Evolutionary conservation across 2,888 invertebrate species (phyloP), one percentile per base, ranked within the genome.

Genomic region (Folsomia manolachei): DNA sequence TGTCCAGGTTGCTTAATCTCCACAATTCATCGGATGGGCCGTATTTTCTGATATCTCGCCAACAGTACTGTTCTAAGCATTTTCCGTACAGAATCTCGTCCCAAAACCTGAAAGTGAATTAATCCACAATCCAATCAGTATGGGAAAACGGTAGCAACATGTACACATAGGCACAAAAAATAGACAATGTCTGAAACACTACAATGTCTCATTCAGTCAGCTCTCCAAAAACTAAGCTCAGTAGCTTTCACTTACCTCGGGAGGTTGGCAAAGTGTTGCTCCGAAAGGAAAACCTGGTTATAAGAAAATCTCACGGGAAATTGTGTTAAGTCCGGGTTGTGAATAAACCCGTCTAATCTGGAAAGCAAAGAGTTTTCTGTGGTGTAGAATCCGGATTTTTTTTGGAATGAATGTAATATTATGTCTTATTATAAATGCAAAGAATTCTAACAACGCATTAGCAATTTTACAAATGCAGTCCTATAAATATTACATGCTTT

Each of bases 31-130:
- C 71, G 18, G 64, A 26, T 11, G 71, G 71, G 9, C 68, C 52
- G 25, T 72, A 51, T 61, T 69, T 73, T 65, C 64, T 73, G 23
- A 79, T 62, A 61, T 80, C 80, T 61, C 78, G 66, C 80, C 78
- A 80, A 27, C 78, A 80, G 23, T 70, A 70, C 19, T 74, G 64
- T 25, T 75, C 72, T 0, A 76, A 71, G 51, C 80, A 80, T 23
- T 78, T 71, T 19, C 74, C 76, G 68, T 70, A 73, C 7, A 70
- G 64, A 24, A 70, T 75, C 1, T 75, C 70, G 0, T 63, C 7
- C 78, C 78, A 78, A 70, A 78, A 77, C 52, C 78, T 79, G 39
- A n/a, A 64, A 53, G n/a, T n/a, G n/a, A n/a, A n/a, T n/a, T n/a
- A n/a, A n/a, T n/a, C n/a, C n/a, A n/a, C n/a, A n/a, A n/a, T n/a